phyloP scores from a whole-genome alignment of 2,113 vertebrate species.

The Apteryx mantelli region DNA sequence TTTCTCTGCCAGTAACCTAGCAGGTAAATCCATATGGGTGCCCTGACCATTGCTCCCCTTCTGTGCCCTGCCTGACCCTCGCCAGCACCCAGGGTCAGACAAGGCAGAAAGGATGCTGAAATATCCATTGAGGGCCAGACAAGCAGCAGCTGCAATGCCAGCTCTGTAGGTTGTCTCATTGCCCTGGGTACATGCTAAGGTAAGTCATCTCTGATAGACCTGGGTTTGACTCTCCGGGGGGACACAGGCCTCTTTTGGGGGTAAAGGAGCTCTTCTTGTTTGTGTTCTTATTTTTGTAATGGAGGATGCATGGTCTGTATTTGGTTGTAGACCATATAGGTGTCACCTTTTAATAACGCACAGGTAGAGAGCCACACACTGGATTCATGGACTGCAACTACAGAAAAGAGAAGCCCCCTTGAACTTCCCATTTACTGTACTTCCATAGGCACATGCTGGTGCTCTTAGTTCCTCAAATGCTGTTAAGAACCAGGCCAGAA shows the following conservation, averaged over 20 bases:
- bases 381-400: neutral
- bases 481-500: neutral
- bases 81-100: neutral
- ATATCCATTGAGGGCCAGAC: neutral
- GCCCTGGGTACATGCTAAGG: neutral
- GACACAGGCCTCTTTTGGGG: neutral
- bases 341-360: neutral
- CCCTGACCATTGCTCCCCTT: neutral
- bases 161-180: neutral
- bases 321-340: neutral
- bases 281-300: neutral
- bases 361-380: neutral
- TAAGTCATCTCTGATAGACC: neutral
- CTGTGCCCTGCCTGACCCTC: neutral
- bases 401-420: neutral
- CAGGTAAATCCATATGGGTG: neutral
- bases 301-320: neutral
- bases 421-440: neutral
- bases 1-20: neutral
- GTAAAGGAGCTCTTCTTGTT: neutral
- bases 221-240: neutral
- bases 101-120: neutral
- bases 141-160: neutral
- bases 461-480: neutral
- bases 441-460: neutral